Conservation (phyloP, 1,140 invertebrate genomes). For the Frieseomelitta varia region DNA sequence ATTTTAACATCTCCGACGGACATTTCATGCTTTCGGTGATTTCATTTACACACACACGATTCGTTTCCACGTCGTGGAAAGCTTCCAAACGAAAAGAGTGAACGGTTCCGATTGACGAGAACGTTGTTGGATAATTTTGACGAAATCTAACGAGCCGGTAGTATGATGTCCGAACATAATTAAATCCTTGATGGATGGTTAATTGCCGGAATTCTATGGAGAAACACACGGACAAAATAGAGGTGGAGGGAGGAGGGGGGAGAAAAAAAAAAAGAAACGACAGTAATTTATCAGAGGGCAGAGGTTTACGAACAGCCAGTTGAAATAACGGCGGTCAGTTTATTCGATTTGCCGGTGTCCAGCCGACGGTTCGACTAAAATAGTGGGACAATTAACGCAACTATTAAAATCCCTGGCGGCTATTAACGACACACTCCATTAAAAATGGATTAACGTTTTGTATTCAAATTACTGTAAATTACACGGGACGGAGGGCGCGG, state of each 20-base stretch:
- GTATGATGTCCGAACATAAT: too few species aligned
- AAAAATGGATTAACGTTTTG: constrained; percentile 51
- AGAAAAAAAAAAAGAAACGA: neutral
- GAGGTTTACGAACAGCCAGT: neutral
- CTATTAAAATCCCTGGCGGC: constrained; percentile 45
- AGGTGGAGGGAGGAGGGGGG: too few species aligned
- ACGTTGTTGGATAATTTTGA: neutral
- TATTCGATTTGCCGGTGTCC: neutral
- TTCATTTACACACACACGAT: too few species aligned
- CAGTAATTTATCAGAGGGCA: neutral
- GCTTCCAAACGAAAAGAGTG: too few species aligned
- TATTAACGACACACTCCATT: constrained; percentile 46
- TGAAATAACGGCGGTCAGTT: constrained; percentile 29
- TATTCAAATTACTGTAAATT: constrained; percentile 45
- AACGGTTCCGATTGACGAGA: neutral
- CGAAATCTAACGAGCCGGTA: neutral
- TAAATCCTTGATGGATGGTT: neutral
- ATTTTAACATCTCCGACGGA: too few species aligned
- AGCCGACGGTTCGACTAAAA: constrained; percentile 16
- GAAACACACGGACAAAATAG: neutral
- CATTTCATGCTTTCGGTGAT: too few species aligned
- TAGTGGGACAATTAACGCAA: constrained; percentile 45
- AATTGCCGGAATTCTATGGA: constrained; percentile 14
- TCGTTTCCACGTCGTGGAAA: too few species aligned
- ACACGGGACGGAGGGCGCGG: constrained; percentile 22